Evolutionary conservation across 2,888 invertebrate species (phyloP).

Genomic region (Tethea ocularis): DNA sequence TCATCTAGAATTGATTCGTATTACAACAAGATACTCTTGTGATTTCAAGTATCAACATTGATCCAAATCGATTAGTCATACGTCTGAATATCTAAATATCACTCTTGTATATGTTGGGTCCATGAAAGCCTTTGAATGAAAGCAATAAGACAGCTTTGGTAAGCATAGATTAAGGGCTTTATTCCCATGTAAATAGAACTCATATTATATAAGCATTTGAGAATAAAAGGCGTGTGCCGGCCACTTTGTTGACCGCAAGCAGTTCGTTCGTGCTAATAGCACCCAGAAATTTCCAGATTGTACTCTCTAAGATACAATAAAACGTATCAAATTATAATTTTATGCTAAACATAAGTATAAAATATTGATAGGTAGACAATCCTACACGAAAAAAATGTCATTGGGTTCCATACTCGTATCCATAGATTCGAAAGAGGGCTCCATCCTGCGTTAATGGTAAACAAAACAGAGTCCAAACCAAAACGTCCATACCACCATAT

Average conservation of each 20-base stretch:
- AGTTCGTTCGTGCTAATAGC: constrained; percentile 50
- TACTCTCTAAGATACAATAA: constrained; percentile 38
- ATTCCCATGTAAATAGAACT: too few relatives aligned
- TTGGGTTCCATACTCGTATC: constrained; percentile 36
- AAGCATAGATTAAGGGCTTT: too few relatives aligned
- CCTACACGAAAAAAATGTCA: constrained; percentile 40
- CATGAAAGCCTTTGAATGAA: too few relatives aligned
- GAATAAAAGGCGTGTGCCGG: background rate
- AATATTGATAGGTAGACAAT: constrained; percentile 43
- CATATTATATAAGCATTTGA: background rate
- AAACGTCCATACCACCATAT: constrained; percentile 33
- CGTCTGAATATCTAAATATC: background rate
- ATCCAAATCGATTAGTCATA: background rate
- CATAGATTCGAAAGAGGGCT: constrained; percentile 26
- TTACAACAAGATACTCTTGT: too few relatives aligned
- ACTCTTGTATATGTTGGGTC: too few relatives aligned
- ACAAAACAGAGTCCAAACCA: constrained; percentile 24
- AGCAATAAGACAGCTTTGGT: background rate
- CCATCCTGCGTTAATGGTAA: background rate
- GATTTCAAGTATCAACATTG: background rate
- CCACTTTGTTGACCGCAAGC: constrained; percentile 6
- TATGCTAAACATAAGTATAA: constrained; percentile 29
- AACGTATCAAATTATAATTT: constrained; percentile 41
- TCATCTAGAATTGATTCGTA: too few relatives aligned
- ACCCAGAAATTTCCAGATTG: constrained; percentile 58